phyloP scores from a whole-genome alignment of 2,113 vertebrate species.

The Stictonetta naevosa region DNA sequence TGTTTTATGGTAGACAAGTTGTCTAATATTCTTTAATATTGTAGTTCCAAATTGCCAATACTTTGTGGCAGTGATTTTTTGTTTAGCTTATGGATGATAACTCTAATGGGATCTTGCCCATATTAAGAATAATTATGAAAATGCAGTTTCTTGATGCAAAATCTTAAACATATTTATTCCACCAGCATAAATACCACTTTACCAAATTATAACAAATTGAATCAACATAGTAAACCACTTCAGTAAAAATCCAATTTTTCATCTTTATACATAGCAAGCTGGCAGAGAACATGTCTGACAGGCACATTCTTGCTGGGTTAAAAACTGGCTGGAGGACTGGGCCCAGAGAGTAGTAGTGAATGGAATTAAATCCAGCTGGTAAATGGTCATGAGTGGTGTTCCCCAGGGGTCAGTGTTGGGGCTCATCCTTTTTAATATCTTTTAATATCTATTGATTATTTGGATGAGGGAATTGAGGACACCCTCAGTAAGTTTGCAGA shows the following conservation, averaged over 20 bases:
- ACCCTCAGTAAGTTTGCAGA: too few relatives aligned
- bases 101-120: neutral
- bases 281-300: fast-evolving
- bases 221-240: neutral
- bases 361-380: too few relatives aligned
- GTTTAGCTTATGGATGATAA: neutral
- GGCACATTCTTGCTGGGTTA: too few relatives aligned
- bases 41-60: neutral
- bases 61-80: neutral
- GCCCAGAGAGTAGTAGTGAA: too few relatives aligned
- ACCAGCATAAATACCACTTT: neutral
- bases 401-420: too few relatives aligned
- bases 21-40: neutral
- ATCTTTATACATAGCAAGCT: neutral
- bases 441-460: too few relatives aligned
- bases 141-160: neutral
- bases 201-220: neutral
- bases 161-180: neutral
- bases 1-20: neutral
- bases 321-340: too few relatives aligned
- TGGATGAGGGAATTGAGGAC: too few relatives aligned
- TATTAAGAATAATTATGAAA: neutral
- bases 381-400: too few relatives aligned
- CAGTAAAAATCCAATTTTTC: neutral
- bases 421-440: too few relatives aligned